phyloP scores from a whole-genome alignment of 2,113 vertebrate species.

The Thamnaconus septentrionalis region DNA sequence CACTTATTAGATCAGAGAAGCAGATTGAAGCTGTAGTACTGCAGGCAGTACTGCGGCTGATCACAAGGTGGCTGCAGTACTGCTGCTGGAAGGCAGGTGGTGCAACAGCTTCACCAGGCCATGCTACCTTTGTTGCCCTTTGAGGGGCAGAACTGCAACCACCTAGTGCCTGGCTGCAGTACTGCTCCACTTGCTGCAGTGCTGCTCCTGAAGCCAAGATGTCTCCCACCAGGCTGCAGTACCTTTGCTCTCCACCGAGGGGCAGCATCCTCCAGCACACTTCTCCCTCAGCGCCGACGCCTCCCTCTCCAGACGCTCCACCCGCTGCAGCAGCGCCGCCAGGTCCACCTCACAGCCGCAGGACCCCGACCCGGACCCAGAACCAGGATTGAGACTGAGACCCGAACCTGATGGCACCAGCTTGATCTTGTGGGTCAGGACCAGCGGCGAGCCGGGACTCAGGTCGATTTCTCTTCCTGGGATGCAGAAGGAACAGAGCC shows the following conservation, averaged over 20 bases:
- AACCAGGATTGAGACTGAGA: too few relatives aligned
- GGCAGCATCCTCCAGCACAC: constrained; percentile 75
- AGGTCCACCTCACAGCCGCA: constrained; percentile 63
- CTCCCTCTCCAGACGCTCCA: constrained; percentile 73
- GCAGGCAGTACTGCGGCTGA: too few relatives aligned
- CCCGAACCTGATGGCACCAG: constrained; percentile 49
- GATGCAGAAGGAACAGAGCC: background rate
- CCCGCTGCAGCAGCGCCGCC: constrained; percentile 49
- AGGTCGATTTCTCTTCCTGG: constrained; percentile 64
- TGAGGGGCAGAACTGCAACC: too few relatives aligned
- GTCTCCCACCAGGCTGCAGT: background rate
- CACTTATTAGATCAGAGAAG: too few relatives aligned
- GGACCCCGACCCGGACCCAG: constrained; percentile 15
- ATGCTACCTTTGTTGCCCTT: too few relatives aligned
- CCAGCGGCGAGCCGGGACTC: constrained; percentile 64
- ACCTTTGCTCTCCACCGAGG: constrained; percentile 71
- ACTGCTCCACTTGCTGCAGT: too few relatives aligned
- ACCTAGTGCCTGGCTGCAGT: too few relatives aligned
- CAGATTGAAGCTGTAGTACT: too few relatives aligned
- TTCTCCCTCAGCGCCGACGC: constrained; percentile 72
- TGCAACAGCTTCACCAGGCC: too few relatives aligned
- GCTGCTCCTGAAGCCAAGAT: background rate
- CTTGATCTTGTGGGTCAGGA: constrained; percentile 76
- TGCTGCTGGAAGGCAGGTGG: too few relatives aligned
- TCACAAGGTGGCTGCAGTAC: too few relatives aligned